Evolutionary conservation across 2,113 vertebrate genomes (phyloP).

Genomic region (Gallinago media): DNA sequence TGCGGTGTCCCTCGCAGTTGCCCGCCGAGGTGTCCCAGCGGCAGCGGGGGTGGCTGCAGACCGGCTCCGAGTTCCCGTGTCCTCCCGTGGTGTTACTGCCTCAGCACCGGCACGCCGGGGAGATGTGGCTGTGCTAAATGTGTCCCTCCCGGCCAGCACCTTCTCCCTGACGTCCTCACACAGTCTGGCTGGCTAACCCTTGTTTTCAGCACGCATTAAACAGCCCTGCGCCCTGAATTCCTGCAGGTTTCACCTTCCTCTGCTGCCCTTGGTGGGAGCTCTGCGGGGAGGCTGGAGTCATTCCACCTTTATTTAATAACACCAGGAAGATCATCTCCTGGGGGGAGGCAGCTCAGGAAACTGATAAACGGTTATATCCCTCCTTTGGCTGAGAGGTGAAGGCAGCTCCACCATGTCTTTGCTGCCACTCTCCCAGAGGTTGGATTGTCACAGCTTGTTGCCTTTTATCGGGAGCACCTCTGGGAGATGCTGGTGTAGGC

Average conservation of each 20-base stretch:
- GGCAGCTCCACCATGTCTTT: fast-evolving
- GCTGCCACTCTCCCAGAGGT: background rate
- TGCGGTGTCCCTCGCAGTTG: background rate
- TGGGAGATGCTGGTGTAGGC: background rate
- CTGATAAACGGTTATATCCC: background rate
- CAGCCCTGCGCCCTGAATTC: background rate
- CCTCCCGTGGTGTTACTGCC: conserved; percentile 11
- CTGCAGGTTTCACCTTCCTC: background rate
- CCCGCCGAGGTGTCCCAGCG: fast-evolving
- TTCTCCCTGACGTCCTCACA: background rate
- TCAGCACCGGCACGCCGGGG: background rate
- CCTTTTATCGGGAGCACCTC: background rate
- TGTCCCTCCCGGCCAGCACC: conserved; percentile 46
- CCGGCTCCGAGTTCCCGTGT: background rate
- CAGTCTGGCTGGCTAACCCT: conserved; percentile 16
- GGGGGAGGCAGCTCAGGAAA: background rate
- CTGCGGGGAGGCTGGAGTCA: background rate
- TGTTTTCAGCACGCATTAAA: conserved; percentile 31
- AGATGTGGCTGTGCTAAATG: conserved; percentile 7
- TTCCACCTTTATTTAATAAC: conserved; percentile 13
- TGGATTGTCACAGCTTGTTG: fast-evolving
- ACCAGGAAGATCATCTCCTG: background rate
- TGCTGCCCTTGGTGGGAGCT: conserved; percentile 18
- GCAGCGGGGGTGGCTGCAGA: background rate
- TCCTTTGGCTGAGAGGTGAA: background rate